Evolutionary conservation across 2,888 invertebrate genomes (phyloP), one percentile per base, ranked within the genome.

Genomic region (Dichetophora obliterata): DNA sequence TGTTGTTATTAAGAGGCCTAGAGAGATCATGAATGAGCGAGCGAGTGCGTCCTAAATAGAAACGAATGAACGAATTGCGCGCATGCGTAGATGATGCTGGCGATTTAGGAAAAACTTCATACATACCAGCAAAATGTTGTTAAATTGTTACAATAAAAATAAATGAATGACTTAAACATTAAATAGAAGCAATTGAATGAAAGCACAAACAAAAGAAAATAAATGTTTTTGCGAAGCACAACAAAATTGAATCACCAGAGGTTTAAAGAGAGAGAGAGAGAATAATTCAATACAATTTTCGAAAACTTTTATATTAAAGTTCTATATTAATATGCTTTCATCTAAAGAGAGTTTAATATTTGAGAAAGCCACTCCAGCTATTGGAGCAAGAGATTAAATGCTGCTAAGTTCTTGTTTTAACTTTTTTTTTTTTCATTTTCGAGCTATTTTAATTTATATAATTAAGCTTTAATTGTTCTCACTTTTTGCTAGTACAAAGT

Each of bases 101-200:
- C 54, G 37, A 71, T 43, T 54, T 48, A 75, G 2, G 34, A 57
- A 59, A 77, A 63, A 77, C 65, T 6, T 63, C 19, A 57, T 71
- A 31, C n/a, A 59, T 34, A 34, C 57, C 31, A 22, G 43, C 24
- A 57, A 79, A 71, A 74, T 79, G 74, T 77, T 77, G 74, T 77
- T 77, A 78, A 80, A 79, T 77, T 79, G 78, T 81, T 81, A 78
- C 75, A 78, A 70, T 19, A 63, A 79, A 74, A 48, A 31, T 61
- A 50, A 72, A 57, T 70, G 73, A 48, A 72, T 69, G 61, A 31
- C 59, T 68, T 5, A 73, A 73, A 75, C 11, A 72, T 76, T 75
- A 78, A 77, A 34, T 75, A 80, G 77, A 76, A 76, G 70, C 31
- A 78, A 81, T 80, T 77, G 79, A 80, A 78, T 79, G 77, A 75